Evolutionary conservation across 2,113 vertebrate genomes (phyloP).

Genomic region (Carassius gibelio): DNA sequence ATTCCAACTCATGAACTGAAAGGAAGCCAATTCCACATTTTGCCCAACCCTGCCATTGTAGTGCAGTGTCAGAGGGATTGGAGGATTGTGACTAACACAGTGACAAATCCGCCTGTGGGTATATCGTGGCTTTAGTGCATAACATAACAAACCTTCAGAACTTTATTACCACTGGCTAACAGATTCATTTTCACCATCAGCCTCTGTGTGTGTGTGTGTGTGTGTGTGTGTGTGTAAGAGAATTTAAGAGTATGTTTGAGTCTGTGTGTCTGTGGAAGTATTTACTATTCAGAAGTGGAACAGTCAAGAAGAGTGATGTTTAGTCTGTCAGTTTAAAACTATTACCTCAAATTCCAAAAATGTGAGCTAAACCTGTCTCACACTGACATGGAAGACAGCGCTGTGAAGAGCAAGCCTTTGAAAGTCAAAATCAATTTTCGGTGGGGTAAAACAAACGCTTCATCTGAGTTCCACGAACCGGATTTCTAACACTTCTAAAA

Average conservation of each 20-base stretch:
- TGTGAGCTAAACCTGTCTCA: slow-evolving; percentile 77
- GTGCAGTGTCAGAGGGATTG: neutral
- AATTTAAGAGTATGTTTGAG: slow-evolving; percentile 51
- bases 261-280: slow-evolving; percentile 68
- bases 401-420: slow-evolving; percentile 80
- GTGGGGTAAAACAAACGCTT: slow-evolving; percentile 75
- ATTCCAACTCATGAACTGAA: neutral
- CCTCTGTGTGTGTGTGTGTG: neutral
- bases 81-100: slow-evolving; percentile 30
- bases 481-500: slow-evolving; percentile 74
- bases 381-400: slow-evolving; percentile 73
- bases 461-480: slow-evolving; percentile 68
- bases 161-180: slow-evolving; percentile 35
- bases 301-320: slow-evolving; percentile 76
- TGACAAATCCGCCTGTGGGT: slow-evolving; percentile 27
- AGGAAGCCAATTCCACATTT: neutral
- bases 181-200: slow-evolving; percentile 13
- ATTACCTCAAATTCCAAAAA: slow-evolving; percentile 80
- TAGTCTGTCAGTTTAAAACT: slow-evolving; percentile 83
- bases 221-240: neutral
- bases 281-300: slow-evolving; percentile 77
- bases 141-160: slow-evolving; percentile 38
- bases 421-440: slow-evolving; percentile 81
- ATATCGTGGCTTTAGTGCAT: slow-evolving; percentile 24
- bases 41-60: neutral